phyloP scores from a whole-genome alignment of 2,888 invertebrate species.

The Gandaritis pyraliata region DNA sequence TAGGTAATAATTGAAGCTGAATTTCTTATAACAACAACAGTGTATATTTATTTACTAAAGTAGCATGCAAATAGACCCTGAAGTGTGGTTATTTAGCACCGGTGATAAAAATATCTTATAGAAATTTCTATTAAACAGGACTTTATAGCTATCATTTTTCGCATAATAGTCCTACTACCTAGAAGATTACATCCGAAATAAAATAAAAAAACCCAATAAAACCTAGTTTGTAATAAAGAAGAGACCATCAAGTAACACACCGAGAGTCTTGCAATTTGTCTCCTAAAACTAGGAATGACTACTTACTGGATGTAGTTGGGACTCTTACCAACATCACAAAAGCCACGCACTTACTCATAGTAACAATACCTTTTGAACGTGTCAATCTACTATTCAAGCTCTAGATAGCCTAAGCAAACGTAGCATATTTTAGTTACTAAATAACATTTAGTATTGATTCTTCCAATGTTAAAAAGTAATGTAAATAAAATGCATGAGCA shows the following conservation, averaged over 20 bases:
- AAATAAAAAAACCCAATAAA: neutral
- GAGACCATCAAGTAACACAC: conserved; percentile 26
- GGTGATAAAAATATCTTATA: neutral
- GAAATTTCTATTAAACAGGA: neutral
- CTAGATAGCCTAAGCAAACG: too few relatives aligned
- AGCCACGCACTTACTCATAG: too few relatives aligned
- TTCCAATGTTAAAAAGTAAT: too few relatives aligned
- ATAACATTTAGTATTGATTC: too few relatives aligned
- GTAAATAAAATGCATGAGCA: too few relatives aligned
- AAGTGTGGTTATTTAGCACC: neutral
- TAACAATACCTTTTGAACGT: too few relatives aligned
- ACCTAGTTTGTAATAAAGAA: conserved; percentile 49
- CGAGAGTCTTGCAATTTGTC: conserved; percentile 66
- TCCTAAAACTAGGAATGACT: conserved; percentile 32
- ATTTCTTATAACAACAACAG: neutral
- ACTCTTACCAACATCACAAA: too few relatives aligned
- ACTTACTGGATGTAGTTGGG: conserved; percentile 8
- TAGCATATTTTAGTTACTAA: too few relatives aligned
- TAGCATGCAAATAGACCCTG: neutral
- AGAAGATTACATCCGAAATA: neutral
- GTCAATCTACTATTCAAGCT: too few relatives aligned
- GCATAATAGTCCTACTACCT: neutral
- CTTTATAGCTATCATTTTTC: conserved; percentile 2
- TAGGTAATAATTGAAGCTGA: too few relatives aligned
- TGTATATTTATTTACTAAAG: neutral